These are phyloP conservation scores for Rhopalosiphum padi DNA, from an alignment of 1,140 invertebrate species.

Conservation along the genomic window DNA sequence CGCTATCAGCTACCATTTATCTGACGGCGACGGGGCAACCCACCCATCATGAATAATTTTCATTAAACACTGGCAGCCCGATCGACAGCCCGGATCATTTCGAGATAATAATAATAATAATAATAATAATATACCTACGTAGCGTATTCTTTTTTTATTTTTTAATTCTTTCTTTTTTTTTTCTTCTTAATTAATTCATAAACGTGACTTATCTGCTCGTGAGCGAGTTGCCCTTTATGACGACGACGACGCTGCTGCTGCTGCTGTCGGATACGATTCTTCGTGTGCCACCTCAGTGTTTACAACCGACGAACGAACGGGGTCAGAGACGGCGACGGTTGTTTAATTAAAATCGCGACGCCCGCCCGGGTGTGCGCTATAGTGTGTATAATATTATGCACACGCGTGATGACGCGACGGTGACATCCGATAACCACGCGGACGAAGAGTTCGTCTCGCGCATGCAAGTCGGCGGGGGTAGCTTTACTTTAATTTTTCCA, in stretches of 20 bases:
- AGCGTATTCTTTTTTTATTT: not conserved
- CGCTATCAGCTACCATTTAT: constrained; percentile 43
- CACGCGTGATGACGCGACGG: not conserved
- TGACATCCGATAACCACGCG: not conserved
- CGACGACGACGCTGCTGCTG: not conserved
- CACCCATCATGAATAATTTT: constrained; percentile 53
- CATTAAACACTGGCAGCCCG: constrained; percentile 55
- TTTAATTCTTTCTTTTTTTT: not conserved
- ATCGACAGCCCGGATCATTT: constrained; percentile 51
- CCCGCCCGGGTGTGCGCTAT: constrained; percentile 11
- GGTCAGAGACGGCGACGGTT: constrained; percentile 2
- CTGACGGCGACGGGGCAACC: constrained; percentile 25
- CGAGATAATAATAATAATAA: constrained; percentile 50
- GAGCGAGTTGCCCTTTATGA: constrained; percentile 45
- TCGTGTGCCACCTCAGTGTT: not conserved
- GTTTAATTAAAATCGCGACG: constrained; percentile 42
- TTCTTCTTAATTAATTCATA: constrained; percentile 43
- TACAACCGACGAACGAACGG: constrained; percentile 11
- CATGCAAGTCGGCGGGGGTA: too few relatives aligned
- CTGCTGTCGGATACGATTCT: not conserved
- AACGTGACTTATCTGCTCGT: constrained; percentile 56
- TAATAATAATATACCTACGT: constrained; percentile 6
- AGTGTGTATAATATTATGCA: too few relatives aligned
- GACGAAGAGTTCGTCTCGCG: not conserved
- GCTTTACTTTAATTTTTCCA: too few relatives aligned